A percentile compares a stretch with the other conserved stretches of the same genome.
Evolutionary conservation across 2,888 invertebrate species (phyloP).

Genomic region (Ectemnius continuus): DNA sequence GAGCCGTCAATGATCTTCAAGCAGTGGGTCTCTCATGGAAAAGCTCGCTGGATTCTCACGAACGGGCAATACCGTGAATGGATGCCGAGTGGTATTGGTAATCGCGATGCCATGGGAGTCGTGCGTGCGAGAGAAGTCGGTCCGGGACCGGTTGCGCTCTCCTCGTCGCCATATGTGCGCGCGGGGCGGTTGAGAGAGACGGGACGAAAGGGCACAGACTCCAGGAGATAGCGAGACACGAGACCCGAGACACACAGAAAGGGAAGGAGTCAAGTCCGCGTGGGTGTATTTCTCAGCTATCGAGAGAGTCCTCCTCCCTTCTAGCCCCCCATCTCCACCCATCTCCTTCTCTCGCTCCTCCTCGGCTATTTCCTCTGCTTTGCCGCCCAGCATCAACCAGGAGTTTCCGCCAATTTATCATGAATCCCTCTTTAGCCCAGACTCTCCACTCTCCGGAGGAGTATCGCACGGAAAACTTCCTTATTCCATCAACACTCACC

Average conservation of each 20-base stretch:
- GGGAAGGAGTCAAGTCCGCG: slow-evolving; percentile 54
- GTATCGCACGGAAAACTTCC: too few species aligned
- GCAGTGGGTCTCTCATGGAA: slow-evolving; percentile 25
- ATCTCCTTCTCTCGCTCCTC: slow-evolving; percentile 14
- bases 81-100: slow-evolving; percentile 54
- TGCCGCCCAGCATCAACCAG: slow-evolving; percentile 15
- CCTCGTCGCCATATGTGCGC: slow-evolving; percentile 35
- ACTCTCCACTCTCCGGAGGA: too few species aligned
- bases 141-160: slow-evolving; percentile 62
- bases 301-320: slow-evolving; percentile 40
- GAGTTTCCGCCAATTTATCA: slow-evolving; percentile 28
- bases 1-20: too few species aligned
- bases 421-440: background rate
- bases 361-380: slow-evolving; percentile 35
- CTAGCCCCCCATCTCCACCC: too few species aligned
- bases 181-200: background rate
- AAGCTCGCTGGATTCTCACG: slow-evolving; percentile 58
- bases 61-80: slow-evolving; percentile 62
- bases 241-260: slow-evolving; percentile 9
- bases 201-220: slow-evolving; percentile 2
- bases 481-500: too few species aligned
- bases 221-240: slow-evolving; percentile 22
- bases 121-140: slow-evolving; percentile 41
- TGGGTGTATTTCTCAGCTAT: slow-evolving; percentile 65
- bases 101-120: slow-evolving; percentile 53